A percentile compares a stretch with the other conserved stretches of the same genome.
Conservation (phyloP, 2,888 invertebrate genomes). For the Phaedon cochleariae region DNA sequence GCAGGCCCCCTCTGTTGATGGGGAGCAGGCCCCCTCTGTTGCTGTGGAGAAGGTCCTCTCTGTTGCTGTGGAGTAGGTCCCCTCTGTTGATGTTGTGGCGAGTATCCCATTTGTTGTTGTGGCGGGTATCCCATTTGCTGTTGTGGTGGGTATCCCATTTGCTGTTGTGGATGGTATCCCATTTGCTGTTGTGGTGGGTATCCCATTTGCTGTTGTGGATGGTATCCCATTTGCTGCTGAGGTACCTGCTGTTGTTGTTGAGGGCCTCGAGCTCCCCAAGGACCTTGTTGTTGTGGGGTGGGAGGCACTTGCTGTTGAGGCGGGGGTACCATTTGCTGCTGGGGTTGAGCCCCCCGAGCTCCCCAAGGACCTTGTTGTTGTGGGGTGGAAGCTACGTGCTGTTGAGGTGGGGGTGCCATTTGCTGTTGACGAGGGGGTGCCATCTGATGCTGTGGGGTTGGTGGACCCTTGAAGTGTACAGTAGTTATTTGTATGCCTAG, state of each 20-base stretch:
- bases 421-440: too few species aligned
- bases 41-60: constrained; percentile 16
- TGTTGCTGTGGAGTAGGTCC: constrained; percentile 4
- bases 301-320: too few species aligned
- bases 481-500: too few species aligned
- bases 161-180: not conserved
- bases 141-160: not conserved
- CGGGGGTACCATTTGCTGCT: too few species aligned
- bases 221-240: not conserved
- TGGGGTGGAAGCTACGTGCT: too few species aligned
- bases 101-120: not conserved
- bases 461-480: too few species aligned
- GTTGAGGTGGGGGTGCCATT: too few species aligned
- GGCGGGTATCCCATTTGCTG: not conserved
- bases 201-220: not conserved
- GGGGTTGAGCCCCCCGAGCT: too few species aligned
- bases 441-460: too few species aligned
- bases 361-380: too few species aligned
- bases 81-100: not conserved
- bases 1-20: not conserved
- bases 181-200: not conserved
- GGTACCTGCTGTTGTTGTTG: not conserved
- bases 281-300: too few species aligned
- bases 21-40: not conserved
- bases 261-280: too few species aligned